These are phyloP conservation scores for Helicoverpa armigera DNA, from an alignment of 1,140 invertebrate genomes.

Conservation along the genomic window DNA sequence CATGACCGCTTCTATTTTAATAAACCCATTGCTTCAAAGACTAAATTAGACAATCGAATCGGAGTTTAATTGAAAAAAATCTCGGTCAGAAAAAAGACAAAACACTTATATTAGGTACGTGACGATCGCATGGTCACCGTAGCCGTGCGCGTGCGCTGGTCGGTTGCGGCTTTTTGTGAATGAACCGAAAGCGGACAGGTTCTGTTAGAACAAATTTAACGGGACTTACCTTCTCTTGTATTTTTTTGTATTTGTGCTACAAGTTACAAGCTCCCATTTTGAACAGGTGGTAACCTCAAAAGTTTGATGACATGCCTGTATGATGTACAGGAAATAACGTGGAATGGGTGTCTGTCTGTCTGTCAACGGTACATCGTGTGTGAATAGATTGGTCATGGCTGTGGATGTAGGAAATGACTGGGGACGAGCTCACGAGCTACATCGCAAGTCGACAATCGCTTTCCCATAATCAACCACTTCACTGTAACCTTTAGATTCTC, in stretches of 20 bases:
- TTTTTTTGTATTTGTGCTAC: constrained; percentile 58
- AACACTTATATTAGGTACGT: constrained; percentile 57
- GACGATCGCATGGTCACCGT: constrained; percentile 63
- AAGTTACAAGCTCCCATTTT: constrained; percentile 49
- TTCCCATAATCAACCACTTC: background rate
- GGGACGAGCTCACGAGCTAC: background rate
- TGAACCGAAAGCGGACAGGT: constrained; percentile 70
- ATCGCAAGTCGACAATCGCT: background rate
- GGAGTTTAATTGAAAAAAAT: constrained; percentile 51
- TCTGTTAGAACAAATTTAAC: constrained; percentile 81
- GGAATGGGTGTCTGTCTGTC: background rate
- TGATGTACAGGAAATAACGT: constrained; percentile 36
- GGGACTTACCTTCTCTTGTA: constrained; percentile 65
- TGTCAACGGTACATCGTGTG: constrained; percentile 4
- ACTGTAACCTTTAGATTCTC: background rate
- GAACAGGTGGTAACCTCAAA: constrained; percentile 46
- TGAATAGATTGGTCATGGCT: constrained; percentile 12
- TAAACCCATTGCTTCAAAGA: constrained; percentile 38
- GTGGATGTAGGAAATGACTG: background rate
- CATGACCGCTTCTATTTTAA: constrained; percentile 37
- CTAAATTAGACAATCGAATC: constrained; percentile 45
- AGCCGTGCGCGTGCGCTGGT: constrained; percentile 71
- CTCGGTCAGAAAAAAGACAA: constrained; percentile 48
- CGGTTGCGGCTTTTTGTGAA: constrained; percentile 76
- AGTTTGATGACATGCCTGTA: constrained; percentile 28